Conservation (phyloP, 2,113 vertebrate species). For the Oreochromis niloticus region DNA sequence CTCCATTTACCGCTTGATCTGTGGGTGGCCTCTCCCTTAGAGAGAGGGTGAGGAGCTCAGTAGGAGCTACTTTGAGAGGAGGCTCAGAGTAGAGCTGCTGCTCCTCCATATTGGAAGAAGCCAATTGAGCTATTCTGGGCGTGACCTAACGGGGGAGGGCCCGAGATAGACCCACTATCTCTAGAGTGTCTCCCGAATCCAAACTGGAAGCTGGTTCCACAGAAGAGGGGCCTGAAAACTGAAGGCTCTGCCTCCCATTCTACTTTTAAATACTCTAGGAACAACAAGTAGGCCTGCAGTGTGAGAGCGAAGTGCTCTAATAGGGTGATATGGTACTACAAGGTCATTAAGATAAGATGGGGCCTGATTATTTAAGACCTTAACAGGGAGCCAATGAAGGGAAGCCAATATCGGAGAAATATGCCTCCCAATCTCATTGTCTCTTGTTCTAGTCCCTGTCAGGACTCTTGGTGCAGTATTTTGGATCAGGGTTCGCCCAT, state of each 20-base stretch:
- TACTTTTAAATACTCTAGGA: neutral
- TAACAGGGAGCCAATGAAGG: no score
- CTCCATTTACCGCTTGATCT: neutral
- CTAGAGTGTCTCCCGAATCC: neutral
- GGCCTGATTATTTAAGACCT: no score
- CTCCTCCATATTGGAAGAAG: neutral
- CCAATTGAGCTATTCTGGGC: neutral
- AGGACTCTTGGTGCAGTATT: rapidly evolving
- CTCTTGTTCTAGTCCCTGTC: neutral
- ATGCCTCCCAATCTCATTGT: no score
- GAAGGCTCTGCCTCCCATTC: neutral
- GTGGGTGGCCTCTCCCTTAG: neutral
- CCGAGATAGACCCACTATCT: neutral
- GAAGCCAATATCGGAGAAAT: no score
- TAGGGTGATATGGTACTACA: neutral
- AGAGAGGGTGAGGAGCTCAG: neutral
- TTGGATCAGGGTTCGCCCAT: neutral
- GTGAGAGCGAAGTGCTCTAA: rapidly evolving
- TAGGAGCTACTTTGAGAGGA: neutral
- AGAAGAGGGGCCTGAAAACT: neutral
- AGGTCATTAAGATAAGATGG: neutral
- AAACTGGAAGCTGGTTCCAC: neutral
- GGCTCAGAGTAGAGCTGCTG: neutral
- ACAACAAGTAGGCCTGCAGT: neutral
- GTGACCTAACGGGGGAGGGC: neutral